Percentiles rank a stretch among this genome's conserved stretches.
phyloP scores from a whole-genome alignment of 2,797 vertebrate species.

The Xenops minutus region DNA sequence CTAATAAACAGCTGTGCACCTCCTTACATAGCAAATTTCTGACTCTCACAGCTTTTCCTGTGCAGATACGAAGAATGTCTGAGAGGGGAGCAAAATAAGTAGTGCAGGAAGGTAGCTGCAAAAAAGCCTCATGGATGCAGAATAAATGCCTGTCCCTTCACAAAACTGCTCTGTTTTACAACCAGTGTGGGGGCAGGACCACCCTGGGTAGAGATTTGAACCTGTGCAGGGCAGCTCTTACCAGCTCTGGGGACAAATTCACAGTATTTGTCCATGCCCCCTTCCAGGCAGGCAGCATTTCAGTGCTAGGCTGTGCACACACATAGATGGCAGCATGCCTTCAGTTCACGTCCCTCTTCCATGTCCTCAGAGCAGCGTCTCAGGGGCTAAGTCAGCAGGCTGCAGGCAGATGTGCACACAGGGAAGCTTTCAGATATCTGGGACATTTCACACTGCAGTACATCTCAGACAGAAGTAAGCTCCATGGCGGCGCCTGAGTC shows the following conservation, averaged over 20 bases:
- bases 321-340: background rate
- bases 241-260: background rate
- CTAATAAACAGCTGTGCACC: background rate
- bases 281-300: background rate
- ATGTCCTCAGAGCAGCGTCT: fast-evolving
- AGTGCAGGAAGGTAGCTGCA: background rate
- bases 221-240: background rate
- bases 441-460: background rate
- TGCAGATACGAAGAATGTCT: background rate
- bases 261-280: background rate
- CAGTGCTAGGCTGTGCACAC: background rate
- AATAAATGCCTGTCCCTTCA: background rate
- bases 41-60: background rate
- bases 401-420: background rate
- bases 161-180: background rate
- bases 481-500: fast-evolving
- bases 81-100: background rate
- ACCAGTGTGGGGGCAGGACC: background rate
- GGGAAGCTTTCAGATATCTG: background rate
- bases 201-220: background rate
- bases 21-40: background rate
- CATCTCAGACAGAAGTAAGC: background rate
- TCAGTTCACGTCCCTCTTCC: background rate
- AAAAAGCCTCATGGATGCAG: background rate
- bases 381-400: background rate